Evolutionary conservation across 2,113 vertebrate species (phyloP).

Genomic region (Odocoileus virginianus): DNA sequence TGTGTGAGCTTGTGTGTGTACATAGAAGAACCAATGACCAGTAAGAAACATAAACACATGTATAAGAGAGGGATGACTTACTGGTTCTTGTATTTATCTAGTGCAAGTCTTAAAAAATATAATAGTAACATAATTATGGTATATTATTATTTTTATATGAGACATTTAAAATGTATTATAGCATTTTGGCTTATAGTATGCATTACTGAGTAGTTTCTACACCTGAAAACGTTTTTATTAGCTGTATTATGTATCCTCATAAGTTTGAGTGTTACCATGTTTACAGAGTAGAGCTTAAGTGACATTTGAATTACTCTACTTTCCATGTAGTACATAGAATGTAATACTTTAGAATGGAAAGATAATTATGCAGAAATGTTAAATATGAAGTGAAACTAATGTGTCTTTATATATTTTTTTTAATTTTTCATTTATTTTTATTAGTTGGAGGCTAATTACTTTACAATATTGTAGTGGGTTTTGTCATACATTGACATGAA

Average conservation of each 20-base stretch:
- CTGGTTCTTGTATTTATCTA: slow-evolving; percentile 9
- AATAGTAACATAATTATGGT: not conserved
- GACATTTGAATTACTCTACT: slow-evolving; percentile 20
- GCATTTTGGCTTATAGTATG: not conserved
- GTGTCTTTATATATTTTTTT: not conserved
- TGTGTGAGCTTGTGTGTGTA: not conserved
- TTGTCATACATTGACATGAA: too few species aligned
- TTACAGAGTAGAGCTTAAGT: slow-evolving; percentile 30
- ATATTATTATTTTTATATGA: not conserved
- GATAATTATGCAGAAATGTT: slow-evolving; percentile 1
- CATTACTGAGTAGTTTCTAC: not conserved
- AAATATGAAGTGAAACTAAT: slow-evolving; percentile 32
- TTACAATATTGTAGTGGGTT: too few species aligned
- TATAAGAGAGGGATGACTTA: not conserved
- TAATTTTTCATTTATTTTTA: too few species aligned
- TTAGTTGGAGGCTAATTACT: too few species aligned
- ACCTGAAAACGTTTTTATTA: slow-evolving; percentile 9
- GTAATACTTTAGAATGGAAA: not conserved
- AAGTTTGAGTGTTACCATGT: not conserved
- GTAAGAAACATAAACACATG: not conserved
- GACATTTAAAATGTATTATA: not conserved
- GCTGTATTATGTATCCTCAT: not conserved
- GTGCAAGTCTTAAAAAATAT: not conserved
- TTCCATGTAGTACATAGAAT: not conserved
- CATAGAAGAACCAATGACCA: not conserved